Evolutionary conservation across 2,797 vertebrate species (phyloP).

Genomic region (Protosalanx chinensis): DNA sequence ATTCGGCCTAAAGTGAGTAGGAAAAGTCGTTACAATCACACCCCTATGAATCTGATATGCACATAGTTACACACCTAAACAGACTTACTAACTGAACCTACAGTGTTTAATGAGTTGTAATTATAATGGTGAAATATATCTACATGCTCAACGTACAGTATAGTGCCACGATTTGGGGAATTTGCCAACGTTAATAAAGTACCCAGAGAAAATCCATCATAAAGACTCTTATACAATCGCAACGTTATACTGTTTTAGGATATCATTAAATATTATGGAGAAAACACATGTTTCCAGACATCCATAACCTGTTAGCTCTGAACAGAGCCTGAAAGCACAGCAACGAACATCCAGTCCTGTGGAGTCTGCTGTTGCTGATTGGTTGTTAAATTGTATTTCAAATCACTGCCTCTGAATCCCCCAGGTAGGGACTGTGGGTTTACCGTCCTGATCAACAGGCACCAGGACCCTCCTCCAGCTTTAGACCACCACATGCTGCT

Average conservation of each 20-base stretch:
- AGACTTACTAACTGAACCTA: no score
- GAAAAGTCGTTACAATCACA: no score
- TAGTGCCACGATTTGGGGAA: not conserved
- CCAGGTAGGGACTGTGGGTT: slow-evolving; percentile 28
- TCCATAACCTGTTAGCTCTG: slow-evolving; percentile 28
- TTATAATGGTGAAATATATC: no score
- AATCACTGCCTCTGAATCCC: slow-evolving; percentile 37
- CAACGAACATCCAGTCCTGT: not conserved
- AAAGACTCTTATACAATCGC: slow-evolving; percentile 19
- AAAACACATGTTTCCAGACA: slow-evolving; percentile 40
- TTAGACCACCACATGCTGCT: slow-evolving; percentile 26
- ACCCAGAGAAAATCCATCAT: not conserved
- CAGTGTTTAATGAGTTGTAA: no score
- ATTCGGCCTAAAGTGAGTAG: no score
- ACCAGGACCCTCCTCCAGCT: slow-evolving; percentile 10
- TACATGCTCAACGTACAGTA: no score
- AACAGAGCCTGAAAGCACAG: slow-evolving; percentile 14
- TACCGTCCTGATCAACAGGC: slow-evolving; percentile 16
- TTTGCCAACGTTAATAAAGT: not conserved
- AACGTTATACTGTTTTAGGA: slow-evolving; percentile 19
- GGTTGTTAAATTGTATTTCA: slow-evolving; percentile 47
- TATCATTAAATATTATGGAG: slow-evolving; percentile 29
- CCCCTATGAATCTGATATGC: no score
- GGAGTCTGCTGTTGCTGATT: slow-evolving; percentile 25
- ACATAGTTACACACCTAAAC: not conserved